These are phyloP conservation scores for Patagioenas fasciata DNA, from an alignment of 2,113 vertebrate genomes.

Conservation along the genomic window DNA sequence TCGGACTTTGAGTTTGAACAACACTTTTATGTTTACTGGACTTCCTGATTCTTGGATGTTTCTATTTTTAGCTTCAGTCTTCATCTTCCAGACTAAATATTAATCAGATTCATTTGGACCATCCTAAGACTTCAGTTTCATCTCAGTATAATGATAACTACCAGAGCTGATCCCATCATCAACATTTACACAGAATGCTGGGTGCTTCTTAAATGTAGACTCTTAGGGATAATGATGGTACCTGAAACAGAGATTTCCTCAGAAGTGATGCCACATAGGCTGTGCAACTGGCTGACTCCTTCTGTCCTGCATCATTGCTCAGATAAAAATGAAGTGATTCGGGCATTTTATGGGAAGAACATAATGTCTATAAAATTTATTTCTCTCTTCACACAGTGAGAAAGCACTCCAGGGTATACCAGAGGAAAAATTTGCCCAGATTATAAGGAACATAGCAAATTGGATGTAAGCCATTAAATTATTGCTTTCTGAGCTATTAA, in stretches of 20 bases:
- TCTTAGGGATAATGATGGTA: background rate
- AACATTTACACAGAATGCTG: slow-evolving; percentile 45
- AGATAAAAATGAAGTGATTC: slow-evolving; percentile 61
- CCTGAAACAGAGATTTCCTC: slow-evolving; percentile 41
- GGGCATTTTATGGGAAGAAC: slow-evolving; percentile 52
- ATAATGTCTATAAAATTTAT: slow-evolving; percentile 62
- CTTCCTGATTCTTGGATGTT: slow-evolving; percentile 30
- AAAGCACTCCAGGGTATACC: slow-evolving; percentile 6
- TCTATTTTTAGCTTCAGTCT: slow-evolving; percentile 24
- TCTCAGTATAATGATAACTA: background rate
- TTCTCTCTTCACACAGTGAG: background rate
- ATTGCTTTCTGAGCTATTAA: slow-evolving; percentile 39
- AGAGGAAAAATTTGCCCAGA: slow-evolving; percentile 34
- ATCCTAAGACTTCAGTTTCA: slow-evolving; percentile 11
- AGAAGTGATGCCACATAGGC: background rate
- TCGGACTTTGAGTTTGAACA: background rate
- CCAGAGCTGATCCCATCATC: slow-evolving; percentile 11
- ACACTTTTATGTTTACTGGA: background rate
- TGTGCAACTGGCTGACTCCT: background rate
- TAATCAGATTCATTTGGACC: slow-evolving; percentile 34
- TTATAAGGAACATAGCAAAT: background rate
- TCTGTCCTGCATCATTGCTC: slow-evolving; percentile 53
- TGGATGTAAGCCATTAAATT: slow-evolving; percentile 59
- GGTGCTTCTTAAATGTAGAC: slow-evolving; percentile 28
- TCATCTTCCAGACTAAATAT: slow-evolving; percentile 42